Conservation (phyloP, 2,888 invertebrate species). For the Lissonota sp. region DNA sequence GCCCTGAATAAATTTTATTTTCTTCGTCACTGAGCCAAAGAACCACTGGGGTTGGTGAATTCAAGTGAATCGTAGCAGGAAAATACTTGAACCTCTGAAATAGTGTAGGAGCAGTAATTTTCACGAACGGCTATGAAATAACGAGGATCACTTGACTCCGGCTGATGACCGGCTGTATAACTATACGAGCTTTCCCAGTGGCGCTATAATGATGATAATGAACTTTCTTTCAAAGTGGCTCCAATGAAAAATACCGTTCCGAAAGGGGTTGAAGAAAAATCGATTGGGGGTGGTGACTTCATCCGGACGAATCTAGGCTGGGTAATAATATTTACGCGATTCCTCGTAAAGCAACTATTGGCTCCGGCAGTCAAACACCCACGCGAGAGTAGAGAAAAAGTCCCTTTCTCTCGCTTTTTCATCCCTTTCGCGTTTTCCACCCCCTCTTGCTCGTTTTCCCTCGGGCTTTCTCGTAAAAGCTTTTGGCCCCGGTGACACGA, state of each 20-base stretch:
- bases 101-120: too few relatives aligned
- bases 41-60: too few relatives aligned
- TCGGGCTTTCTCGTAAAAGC: slow-evolving; percentile 68
- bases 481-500: slow-evolving; percentile 59
- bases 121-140: neutral
- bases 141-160: slow-evolving; percentile 7
- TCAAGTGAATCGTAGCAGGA: too few relatives aligned
- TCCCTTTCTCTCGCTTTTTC: slow-evolving; percentile 13
- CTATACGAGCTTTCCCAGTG: neutral
- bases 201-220: slow-evolving; percentile 7
- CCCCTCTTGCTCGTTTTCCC: neutral
- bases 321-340: slow-evolving; percentile 59
- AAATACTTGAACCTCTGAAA: too few relatives aligned
- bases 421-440: slow-evolving; percentile 14
- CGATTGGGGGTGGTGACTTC: slow-evolving; percentile 17
- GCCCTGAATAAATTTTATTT: too few relatives aligned
- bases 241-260: neutral
- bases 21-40: too few relatives aligned
- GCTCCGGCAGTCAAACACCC: slow-evolving; percentile 51
- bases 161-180: slow-evolving; percentile 5
- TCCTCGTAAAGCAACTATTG: slow-evolving; percentile 69
- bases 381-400: slow-evolving; percentile 8
- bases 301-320: slow-evolving; percentile 37
- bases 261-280: slow-evolving; percentile 37
- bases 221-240: too few relatives aligned